Evolutionary conservation across 2,797 vertebrate genomes (phyloP).

Genomic region (Trematomus bernacchii): DNA sequence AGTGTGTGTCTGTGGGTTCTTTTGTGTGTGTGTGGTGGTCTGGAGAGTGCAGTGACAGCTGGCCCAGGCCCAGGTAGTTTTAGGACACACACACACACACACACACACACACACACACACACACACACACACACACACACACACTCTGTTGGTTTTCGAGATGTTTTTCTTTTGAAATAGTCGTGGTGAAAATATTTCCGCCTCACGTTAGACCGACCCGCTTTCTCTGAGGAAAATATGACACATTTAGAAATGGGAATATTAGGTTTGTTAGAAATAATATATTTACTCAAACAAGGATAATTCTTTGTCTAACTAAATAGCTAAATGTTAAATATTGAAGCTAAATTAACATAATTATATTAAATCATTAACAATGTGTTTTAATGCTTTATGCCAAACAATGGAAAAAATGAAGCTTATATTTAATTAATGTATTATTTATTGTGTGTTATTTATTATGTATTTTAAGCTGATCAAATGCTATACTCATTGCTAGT

Average conservation of each 20-base stretch:
- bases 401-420: background rate
- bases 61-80: constrained; percentile 82
- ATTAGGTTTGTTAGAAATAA: background rate
- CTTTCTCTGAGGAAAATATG: too few relatives aligned
- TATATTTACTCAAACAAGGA: too few relatives aligned
- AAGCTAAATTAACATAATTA: background rate
- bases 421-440: background rate
- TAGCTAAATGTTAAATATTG: background rate
- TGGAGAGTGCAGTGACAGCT: constrained; percentile 78
- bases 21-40: constrained; percentile 58
- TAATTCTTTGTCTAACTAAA: background rate
- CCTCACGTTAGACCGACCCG: too few relatives aligned
- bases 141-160: constrained; percentile 27
- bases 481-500: background rate
- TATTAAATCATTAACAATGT: too few relatives aligned
- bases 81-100: constrained; percentile 47
- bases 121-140: background rate
- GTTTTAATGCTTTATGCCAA: background rate
- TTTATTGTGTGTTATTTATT: background rate
- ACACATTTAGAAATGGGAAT: background rate
- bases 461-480: background rate
- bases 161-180: constrained; percentile 24
- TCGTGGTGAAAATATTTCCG: too few relatives aligned
- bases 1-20: background rate
- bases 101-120: constrained; percentile 20